phyloP scores from a whole-genome alignment of 1,140 invertebrate species.

The Caerostris darwini region DNA sequence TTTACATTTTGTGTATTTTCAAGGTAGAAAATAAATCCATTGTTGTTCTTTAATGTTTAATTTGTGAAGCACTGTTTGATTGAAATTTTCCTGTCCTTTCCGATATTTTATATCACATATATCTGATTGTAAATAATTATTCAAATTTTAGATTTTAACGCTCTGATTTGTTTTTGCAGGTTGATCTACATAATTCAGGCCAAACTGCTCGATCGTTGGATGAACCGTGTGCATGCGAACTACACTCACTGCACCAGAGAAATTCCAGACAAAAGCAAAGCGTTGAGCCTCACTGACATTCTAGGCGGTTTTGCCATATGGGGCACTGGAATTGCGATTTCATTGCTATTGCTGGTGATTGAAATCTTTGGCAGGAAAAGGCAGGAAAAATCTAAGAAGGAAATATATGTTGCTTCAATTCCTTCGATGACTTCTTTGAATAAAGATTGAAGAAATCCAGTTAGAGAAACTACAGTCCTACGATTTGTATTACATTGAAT shows the following conservation, averaged over 20 bases:
- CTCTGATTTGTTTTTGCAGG: neutral
- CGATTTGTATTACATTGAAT: too few relatives aligned
- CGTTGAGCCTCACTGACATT: neutral
- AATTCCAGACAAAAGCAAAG: neutral
- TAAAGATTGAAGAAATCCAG: too few relatives aligned
- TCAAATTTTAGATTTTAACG: neutral
- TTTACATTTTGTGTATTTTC: too few relatives aligned
- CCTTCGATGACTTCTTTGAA: neutral
- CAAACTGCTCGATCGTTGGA: neutral
- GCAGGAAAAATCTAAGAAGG: neutral
- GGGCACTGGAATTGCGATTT: neutral
- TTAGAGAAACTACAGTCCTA: too few relatives aligned
- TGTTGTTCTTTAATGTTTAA: too few relatives aligned
- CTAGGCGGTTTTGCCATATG: constrained; percentile 13
- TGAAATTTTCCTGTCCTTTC: too few relatives aligned
- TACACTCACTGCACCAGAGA: constrained; percentile 1
- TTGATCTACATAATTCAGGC: neutral
- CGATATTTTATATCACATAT: neutral
- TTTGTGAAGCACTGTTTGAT: too few relatives aligned
- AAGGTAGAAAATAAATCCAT: too few relatives aligned
- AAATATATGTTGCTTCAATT: neutral
- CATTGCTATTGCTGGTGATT: neutral
- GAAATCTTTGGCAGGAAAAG: neutral
- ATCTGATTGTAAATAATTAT: neutral
- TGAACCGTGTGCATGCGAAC: neutral